Conservation (phyloP, 2,797 vertebrate genomes). For the Tauraco hartlaubi region DNA sequence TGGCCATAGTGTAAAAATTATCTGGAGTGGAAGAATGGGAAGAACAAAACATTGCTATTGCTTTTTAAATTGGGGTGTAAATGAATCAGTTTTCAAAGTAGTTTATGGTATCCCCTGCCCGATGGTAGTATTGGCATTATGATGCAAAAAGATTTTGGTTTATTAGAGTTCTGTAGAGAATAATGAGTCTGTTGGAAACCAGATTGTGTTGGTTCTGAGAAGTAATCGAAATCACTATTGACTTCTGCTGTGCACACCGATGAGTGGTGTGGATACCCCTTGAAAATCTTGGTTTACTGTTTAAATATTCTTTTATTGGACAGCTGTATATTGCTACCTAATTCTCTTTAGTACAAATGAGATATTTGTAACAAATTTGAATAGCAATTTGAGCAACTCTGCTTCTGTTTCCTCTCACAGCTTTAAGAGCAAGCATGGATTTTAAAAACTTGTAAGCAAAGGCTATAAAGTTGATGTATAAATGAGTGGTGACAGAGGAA, state of each 20-base stretch:
- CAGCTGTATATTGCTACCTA: not conserved
- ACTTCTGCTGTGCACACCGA: not conserved
- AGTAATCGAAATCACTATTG: not conserved
- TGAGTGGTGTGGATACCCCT: not conserved
- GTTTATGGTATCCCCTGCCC: not conserved
- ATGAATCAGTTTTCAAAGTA: rapidly evolving
- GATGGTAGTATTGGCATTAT: not conserved
- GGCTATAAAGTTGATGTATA: not conserved
- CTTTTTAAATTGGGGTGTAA: not conserved
- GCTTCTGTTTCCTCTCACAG: not conserved
- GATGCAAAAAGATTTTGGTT: not conserved
- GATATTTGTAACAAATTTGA: not conserved
- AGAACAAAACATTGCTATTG: not conserved
- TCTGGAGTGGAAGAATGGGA: not conserved
- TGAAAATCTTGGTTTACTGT: not conserved
- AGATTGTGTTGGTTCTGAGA: not conserved
- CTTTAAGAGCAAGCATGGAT: not conserved
- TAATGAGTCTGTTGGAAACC: not conserved
- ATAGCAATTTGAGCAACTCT: not conserved
- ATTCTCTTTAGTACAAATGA: not conserved
- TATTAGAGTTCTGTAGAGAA: not conserved
- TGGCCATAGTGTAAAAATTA: not conserved
- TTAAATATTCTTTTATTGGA: not conserved
- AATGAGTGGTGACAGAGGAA: not conserved
- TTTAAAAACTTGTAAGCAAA: not conserved